Evolutionary conservation across 2,113 vertebrate genomes (phyloP), one percentile per base, ranked within the genome.

Genomic region (Triplophysa dalaica): DNA sequence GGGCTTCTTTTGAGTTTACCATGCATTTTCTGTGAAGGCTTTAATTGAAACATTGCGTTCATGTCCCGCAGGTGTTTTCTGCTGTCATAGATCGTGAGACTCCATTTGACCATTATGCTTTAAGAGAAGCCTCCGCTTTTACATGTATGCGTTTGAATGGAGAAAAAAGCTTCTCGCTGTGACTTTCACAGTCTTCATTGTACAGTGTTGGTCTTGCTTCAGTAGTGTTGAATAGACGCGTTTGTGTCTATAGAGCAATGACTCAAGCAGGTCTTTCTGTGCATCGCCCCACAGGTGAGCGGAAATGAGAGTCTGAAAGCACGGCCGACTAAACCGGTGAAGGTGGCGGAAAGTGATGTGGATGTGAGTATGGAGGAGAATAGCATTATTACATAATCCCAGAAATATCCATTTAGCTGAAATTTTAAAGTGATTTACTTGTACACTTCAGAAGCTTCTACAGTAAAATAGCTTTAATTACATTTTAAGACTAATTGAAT

Each of bases 301-400:
- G 95, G 95, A 77, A 92, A 91, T 87, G 95, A 96, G 80, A 87
- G 85, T 0, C 80, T 95, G 68, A 98, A 93, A 87, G 95, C 95
- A 19, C 90, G 93, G 78, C 89, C 90, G 41, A 83, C 90, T 45
- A 96, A 95, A 86, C 95, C 96, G 5, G 92, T 99, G 81, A 97
- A 93, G 87, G 95, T 98, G 21, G 97, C 96, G 2, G 97, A 99
- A 88, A 99, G 97, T 74, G 95, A 98, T 66, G 94, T 93, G 83
- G 97, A 99, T 58, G 97, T 99, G 85, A 97, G 97, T 97, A 83
- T 45, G 22, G 29, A 41, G 60, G 8, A 43, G 22, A 61, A 74
- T 22, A 58, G 21, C 54, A 9, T 10, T 21, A 1, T 58, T 6
- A 21, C 50, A 16, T 17, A 14, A 54, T 17, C 6, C 50, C 14